phyloP scores from a whole-genome alignment of 2,888 invertebrate genomes.

The Tinea pellionella region DNA sequence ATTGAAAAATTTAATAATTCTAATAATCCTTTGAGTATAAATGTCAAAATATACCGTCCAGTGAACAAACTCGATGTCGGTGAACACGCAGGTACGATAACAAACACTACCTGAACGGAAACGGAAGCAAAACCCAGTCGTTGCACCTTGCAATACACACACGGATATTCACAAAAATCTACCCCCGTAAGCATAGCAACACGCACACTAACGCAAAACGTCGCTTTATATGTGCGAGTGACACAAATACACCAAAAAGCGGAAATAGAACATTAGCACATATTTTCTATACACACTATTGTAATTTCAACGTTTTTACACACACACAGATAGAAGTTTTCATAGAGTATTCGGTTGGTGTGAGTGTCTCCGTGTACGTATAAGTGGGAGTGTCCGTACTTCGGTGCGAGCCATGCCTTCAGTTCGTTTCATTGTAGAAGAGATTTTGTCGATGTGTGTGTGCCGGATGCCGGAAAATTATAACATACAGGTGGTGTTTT shows the following conservation, averaged over 20 bases:
- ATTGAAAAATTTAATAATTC: too few species aligned
- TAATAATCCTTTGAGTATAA: too few species aligned
- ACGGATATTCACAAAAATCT: conserved; percentile 16
- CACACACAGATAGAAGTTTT: conserved; percentile 30
- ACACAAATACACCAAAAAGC: conserved; percentile 49
- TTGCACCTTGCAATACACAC: conserved; percentile 48
- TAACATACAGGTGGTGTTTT: background rate
- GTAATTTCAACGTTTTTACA: conserved; percentile 22
- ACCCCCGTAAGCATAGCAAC: background rate
- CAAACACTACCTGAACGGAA: background rate
- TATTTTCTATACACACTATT: conserved; percentile 47
- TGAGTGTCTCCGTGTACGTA: conserved; percentile 51
- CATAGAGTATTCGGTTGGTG: conserved; percentile 32
- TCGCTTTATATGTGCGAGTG: conserved; percentile 33
- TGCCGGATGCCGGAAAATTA: conserved; percentile 7
- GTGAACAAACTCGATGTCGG: background rate
- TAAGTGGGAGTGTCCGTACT: conserved; percentile 41
- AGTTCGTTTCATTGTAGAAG: background rate
- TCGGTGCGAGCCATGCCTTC: background rate
- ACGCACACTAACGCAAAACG: background rate
- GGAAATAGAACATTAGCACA: conserved; percentile 62
- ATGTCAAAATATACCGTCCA: background rate
- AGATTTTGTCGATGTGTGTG: background rate
- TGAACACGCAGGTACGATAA: background rate
- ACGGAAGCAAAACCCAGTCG: conserved; percentile 24